phyloP scores from a whole-genome alignment of 2,888 invertebrate species.

The Latrodectus elegans region DNA sequence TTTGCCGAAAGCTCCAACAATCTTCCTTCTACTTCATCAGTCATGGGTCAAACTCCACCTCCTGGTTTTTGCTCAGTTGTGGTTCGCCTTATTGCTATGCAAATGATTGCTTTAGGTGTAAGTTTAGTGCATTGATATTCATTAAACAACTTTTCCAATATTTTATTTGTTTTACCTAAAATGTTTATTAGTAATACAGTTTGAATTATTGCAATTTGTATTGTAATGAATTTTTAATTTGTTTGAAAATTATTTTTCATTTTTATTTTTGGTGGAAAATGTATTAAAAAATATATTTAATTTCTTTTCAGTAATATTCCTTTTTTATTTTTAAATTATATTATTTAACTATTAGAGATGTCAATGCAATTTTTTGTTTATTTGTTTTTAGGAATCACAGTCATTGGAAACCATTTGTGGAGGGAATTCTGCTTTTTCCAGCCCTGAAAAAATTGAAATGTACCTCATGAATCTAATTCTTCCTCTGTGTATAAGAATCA shows the following conservation, averaged over 20 bases:
- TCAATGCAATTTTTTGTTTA: not conserved
- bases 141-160: not conserved
- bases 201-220: not conserved
- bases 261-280: not conserved
- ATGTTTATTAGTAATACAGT: too few species aligned
- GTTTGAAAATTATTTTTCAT: not conserved
- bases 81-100: slow-evolving; percentile 93
- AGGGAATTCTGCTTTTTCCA: slow-evolving; percentile 89
- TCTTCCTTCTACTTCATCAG: slow-evolving; percentile 79
- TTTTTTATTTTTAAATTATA: too few species aligned
- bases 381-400: slow-evolving; percentile 82
- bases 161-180: too few species aligned
- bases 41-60: slow-evolving; percentile 85
- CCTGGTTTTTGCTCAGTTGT: slow-evolving; percentile 94
- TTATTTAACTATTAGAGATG: not conserved
- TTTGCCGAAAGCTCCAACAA: slow-evolving; percentile 67
- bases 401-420: slow-evolving; percentile 96
- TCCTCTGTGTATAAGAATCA: slow-evolving; percentile 95
- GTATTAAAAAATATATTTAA: too few species aligned
- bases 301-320: too few species aligned
- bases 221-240: not conserved
- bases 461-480: slow-evolving; percentile 96
- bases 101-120: slow-evolving; percentile 94
- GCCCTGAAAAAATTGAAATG: slow-evolving; percentile 94
- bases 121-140: slow-evolving; percentile 72